phyloP scores from a whole-genome alignment of 92 coral and sea anemone species.

The Blastomussa wellsi region DNA sequence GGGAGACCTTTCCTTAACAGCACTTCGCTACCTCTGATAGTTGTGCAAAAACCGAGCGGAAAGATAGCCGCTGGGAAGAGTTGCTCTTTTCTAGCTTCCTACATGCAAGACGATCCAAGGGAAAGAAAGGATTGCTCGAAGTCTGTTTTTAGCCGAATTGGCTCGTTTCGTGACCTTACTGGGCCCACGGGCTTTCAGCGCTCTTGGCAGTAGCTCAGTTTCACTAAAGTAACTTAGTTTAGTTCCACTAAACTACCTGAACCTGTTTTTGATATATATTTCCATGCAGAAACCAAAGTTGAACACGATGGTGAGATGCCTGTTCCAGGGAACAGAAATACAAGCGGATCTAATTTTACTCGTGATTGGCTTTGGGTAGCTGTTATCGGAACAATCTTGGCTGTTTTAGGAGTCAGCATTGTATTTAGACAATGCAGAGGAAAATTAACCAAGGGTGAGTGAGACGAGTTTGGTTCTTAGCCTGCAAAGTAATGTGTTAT shows the following conservation, averaged over 20 bases:
- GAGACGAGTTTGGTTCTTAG: not conserved
- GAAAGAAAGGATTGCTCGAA: too few relatives aligned
- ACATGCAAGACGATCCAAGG: too few relatives aligned
- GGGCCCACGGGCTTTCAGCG: not conserved
- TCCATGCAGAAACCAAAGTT: not conserved
- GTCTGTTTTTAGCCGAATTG: too few relatives aligned
- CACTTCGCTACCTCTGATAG: too few relatives aligned
- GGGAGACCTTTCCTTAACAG: too few relatives aligned
- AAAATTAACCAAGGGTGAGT: conserved; percentile 1
- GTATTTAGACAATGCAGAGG: not conserved
- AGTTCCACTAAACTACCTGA: not conserved
- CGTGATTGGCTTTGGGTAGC: not conserved
- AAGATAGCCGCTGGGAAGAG: not conserved
- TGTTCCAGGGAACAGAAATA: not conserved
- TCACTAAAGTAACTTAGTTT: too few relatives aligned
- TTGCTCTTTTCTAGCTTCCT: too few relatives aligned
- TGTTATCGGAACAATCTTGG: not conserved
- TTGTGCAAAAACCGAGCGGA: not conserved
- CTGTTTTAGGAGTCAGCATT: not conserved
- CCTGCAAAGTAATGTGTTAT: too few relatives aligned
- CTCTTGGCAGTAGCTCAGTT: not conserved
- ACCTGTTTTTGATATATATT: not conserved
- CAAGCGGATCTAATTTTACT: not conserved
- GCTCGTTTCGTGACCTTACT: too few relatives aligned
- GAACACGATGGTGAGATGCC: not conserved